Percentiles rank a stretch among this genome's conserved stretches.
Evolutionary conservation across 2,888 invertebrate genomes (phyloP).

Genomic region (Choreutis nemorana): DNA sequence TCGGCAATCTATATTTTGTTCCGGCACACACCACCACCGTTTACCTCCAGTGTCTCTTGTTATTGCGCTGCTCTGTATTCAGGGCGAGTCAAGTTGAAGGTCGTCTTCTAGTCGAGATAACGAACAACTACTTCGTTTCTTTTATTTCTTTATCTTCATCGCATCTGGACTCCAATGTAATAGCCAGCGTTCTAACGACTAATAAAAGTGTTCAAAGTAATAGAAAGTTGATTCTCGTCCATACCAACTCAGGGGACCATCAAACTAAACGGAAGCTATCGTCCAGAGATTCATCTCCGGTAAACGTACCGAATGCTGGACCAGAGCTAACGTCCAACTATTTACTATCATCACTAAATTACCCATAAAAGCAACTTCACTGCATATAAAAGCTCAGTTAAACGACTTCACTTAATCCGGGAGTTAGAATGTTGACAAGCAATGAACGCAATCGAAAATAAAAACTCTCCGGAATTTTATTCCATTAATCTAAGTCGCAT

Average conservation of each 20-base stretch:
- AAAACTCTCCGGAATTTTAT: conserved; percentile 44
- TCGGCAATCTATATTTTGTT: no score
- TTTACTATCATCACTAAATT: conserved; percentile 36
- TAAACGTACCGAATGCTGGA: no score
- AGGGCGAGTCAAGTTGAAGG: conserved; percentile 48
- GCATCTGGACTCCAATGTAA: conserved; percentile 3
- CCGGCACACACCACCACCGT: no score
- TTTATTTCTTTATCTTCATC: conserved; percentile 24
- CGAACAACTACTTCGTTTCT: conserved; percentile 40
- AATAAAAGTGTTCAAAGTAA: conserved; percentile 14
- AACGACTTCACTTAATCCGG: conserved; percentile 57
- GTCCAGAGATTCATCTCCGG: conserved; percentile 21
- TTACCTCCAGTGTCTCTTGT: conserved; percentile 52
- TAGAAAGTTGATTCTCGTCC: conserved; percentile 19
- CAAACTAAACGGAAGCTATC: conserved; percentile 18
- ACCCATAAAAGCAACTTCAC: conserved; percentile 41
- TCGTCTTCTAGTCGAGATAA: conserved; percentile 48
- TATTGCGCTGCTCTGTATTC: conserved; percentile 58
- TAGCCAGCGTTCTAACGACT: conserved; percentile 12
- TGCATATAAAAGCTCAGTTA: conserved; percentile 49
- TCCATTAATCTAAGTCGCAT: conserved; percentile 54
- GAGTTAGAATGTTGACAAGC: conserved; percentile 58
- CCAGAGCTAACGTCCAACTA: no score
- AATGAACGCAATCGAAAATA: conserved; percentile 50
- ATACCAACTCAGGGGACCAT: conserved; percentile 23